phyloP scores from a whole-genome alignment of 2,888 invertebrate species.

The Agriopis leucophaearia region DNA sequence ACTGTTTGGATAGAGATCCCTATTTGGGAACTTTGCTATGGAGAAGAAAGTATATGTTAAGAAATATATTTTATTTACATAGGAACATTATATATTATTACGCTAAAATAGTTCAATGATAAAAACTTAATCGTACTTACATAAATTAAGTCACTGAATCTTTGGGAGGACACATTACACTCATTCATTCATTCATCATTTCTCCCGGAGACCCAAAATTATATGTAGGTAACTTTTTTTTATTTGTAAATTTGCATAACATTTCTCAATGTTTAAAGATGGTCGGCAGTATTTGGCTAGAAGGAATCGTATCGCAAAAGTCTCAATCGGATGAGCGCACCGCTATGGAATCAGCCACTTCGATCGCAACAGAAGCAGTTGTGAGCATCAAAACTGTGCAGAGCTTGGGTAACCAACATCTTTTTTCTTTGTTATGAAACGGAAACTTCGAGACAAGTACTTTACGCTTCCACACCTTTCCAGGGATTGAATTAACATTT shows the following conservation, averaged over 20 bases:
- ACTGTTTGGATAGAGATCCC: no score
- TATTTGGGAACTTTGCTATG: no score
- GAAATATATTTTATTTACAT: no score
- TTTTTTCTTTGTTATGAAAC: neutral
- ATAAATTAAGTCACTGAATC: no score
- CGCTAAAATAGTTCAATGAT: no score
- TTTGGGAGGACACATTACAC: no score
- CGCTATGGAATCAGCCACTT: conserved; percentile 88
- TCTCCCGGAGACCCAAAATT: no score
- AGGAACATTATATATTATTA: no score
- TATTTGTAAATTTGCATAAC: neutral
- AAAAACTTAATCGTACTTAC: no score
- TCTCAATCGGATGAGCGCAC: conserved; percentile 87
- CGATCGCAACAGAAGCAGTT: conserved; percentile 89
- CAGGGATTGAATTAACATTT: conserved; percentile 85
- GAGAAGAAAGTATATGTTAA: no score
- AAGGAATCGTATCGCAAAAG: conserved; percentile 86
- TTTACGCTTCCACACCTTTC: neutral
- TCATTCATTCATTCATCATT: no score
- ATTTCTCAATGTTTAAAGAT: conserved; percentile 62
- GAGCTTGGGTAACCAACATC: conserved; percentile 80
- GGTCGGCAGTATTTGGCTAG: conserved; percentile 87
- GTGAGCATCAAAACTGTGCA: conserved; percentile 89
- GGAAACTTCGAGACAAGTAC: neutral
- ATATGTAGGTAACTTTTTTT: no score